Evolutionary conservation across 2,888 invertebrate genomes (phyloP).

Genomic region (Eristalis arbustorum): DNA sequence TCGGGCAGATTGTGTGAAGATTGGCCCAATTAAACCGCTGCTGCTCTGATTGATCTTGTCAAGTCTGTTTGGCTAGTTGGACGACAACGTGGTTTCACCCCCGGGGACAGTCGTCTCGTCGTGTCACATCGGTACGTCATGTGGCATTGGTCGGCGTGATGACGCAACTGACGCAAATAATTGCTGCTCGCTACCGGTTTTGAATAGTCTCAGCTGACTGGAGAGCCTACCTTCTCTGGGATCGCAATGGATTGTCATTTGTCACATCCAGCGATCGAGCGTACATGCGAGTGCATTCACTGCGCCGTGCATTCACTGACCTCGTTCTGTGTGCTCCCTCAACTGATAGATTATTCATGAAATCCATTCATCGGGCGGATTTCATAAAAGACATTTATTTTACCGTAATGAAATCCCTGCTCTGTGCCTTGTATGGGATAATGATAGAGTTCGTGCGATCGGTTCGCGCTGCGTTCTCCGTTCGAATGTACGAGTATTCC

Average conservation of each 20-base stretch:
- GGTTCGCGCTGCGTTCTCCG: background rate
- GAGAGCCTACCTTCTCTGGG: background rate
- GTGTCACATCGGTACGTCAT: background rate
- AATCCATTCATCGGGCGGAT: background rate
- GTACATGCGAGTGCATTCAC: background rate
- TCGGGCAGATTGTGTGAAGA: constrained; percentile 63
- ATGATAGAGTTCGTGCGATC: background rate
- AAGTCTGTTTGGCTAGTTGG: constrained; percentile 25
- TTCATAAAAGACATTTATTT: background rate
- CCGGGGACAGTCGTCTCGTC: constrained; percentile 16
- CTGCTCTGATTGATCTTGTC: constrained; percentile 52
- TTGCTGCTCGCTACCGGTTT: background rate
- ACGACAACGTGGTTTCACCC: background rate
- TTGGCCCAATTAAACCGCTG: constrained; percentile 56
- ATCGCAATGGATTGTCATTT: background rate
- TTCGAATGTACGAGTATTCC: background rate
- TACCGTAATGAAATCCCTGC: background rate
- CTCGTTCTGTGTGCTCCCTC: background rate
- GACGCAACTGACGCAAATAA: background rate
- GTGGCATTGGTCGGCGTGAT: background rate
- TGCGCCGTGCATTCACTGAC: background rate
- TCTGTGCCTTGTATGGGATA: background rate
- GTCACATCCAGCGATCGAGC: background rate
- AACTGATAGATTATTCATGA: background rate
- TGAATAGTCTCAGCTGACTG: background rate